Percentiles rank a stretch among this genome's conserved stretches.
Conservation (phyloP, 2,113 vertebrate genomes). For the Lipotes vexillifer region DNA sequence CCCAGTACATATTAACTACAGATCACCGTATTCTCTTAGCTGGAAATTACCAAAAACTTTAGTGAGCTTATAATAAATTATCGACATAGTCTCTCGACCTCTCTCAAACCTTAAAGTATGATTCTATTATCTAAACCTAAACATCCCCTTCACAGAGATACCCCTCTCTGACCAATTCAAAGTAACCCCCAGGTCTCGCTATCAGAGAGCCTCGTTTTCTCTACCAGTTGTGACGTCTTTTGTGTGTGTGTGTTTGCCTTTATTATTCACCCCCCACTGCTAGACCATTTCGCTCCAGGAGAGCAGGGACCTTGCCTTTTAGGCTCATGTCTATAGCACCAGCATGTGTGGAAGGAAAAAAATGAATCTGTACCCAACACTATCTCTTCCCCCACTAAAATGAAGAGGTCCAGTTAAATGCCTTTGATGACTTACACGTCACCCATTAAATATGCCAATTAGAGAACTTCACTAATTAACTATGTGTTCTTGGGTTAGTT, state of each 20-base stretch:
- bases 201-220: background rate
- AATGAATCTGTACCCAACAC: background rate
- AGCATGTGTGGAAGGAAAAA: background rate
- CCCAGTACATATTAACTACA: background rate
- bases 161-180: background rate
- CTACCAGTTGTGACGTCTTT: background rate
- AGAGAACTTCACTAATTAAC: background rate
- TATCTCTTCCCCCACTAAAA: background rate
- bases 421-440: background rate
- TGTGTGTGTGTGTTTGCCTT: background rate
- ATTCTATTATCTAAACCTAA: background rate
- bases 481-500: background rate
- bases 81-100: background rate
- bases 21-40: background rate
- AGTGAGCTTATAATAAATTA: background rate
- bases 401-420: background rate
- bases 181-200: background rate
- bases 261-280: background rate
- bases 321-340: background rate
- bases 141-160: background rate
- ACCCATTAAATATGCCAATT: background rate
- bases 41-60: constrained; percentile 22
- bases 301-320: background rate
- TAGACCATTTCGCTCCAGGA: background rate
- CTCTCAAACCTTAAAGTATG: background rate